These are phyloP conservation scores for Epizoanthus stellaris DNA, from an alignment of 92 coral and sea anemone genomes.

Conservation along the genomic window DNA sequence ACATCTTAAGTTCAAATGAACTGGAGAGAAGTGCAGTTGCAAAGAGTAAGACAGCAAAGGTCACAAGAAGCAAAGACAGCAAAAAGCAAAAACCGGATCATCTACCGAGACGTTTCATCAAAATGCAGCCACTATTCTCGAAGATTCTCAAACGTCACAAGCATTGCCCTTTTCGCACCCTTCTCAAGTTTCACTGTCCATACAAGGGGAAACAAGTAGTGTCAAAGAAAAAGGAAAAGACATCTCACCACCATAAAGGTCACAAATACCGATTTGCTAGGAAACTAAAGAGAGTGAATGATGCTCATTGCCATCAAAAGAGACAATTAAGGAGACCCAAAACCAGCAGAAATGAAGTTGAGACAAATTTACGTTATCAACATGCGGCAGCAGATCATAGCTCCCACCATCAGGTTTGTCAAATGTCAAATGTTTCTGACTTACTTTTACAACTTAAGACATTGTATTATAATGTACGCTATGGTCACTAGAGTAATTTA, in stretches of 20 bases:
- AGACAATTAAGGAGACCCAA: background rate
- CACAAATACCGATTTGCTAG: background rate
- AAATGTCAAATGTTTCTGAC: background rate
- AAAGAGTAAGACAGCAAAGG: background rate
- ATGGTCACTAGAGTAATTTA: no score
- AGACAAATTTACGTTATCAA: conserved; percentile 16
- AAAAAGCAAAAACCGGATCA: conserved; percentile 22
- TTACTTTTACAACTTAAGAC: background rate
- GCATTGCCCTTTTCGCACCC: conserved; percentile 57
- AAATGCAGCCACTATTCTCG: conserved; percentile 38
- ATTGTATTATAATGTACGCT: no score
- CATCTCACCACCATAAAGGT: background rate
- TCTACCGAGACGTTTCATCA: conserved; percentile 63
- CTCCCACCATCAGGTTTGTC: conserved; percentile 33
- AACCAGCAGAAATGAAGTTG: background rate
- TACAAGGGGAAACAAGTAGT: background rate
- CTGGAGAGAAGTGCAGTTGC: no score
- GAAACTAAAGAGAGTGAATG: background rate
- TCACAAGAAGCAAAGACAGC: background rate
- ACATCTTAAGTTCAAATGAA: no score
- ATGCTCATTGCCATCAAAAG: background rate
- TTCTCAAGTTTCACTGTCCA: conserved; percentile 68
- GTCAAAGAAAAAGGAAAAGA: conserved; percentile 8
- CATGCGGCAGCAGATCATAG: background rate
- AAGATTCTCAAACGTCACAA: conserved; percentile 65